Evolutionary conservation across 2,888 invertebrate genomes (phyloP).

Genomic region (Pseudococcus jackbeardsleyi): DNA sequence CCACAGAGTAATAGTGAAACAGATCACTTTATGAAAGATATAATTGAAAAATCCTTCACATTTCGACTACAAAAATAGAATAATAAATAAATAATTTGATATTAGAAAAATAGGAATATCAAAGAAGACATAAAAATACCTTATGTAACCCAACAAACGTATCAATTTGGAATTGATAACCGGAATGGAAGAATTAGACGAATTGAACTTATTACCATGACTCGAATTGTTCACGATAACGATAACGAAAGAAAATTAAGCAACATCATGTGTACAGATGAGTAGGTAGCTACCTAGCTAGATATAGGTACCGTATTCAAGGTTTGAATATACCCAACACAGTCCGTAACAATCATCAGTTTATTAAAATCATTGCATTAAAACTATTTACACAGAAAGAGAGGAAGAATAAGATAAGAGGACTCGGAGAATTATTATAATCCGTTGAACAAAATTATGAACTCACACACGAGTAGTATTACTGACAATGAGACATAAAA

Average conservation of each 20-base stretch:
- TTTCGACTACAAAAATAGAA: no score
- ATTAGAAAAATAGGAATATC: no score
- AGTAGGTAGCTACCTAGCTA: no score
- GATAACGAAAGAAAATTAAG: not conserved
- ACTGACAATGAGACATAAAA: not conserved
- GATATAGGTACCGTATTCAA: not conserved
- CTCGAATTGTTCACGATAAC: not conserved
- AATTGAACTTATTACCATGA: not conserved
- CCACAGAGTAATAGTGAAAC: no score
- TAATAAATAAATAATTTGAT: no score
- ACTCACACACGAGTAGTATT: slow-evolving; percentile 2
- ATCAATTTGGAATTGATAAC: no score
- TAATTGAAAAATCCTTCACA: no score
- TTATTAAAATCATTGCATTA: slow-evolving; percentile 18
- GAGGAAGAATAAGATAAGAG: not conserved
- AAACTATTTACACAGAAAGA: slow-evolving; percentile 18
- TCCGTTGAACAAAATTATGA: not conserved
- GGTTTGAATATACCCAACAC: not conserved
- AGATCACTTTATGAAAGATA: no score
- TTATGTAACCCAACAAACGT: no score
- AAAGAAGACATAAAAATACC: no score
- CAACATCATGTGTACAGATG: not conserved
- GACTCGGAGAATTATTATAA: not conserved
- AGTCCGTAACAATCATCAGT: slow-evolving; percentile 32
- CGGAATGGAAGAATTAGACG: no score